Evolutionary conservation across 2,888 invertebrate species (phyloP).

Genomic region (Nomada ferruginata): DNA sequence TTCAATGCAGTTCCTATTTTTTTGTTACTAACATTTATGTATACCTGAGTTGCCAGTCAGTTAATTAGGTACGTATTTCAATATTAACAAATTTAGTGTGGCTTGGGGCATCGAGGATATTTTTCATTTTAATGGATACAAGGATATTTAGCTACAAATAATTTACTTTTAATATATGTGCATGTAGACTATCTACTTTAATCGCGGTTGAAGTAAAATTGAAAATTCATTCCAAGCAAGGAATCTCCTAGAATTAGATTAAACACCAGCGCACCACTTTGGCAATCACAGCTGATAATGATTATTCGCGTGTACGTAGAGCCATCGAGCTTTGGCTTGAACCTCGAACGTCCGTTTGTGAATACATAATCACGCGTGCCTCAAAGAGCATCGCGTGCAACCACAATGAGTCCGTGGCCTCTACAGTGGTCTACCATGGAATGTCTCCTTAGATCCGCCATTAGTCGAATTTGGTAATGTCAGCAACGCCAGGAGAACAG

Average conservation of each 20-base stretch:
- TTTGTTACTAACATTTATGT: no score
- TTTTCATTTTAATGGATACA: no score
- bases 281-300: not conserved
- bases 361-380: constrained; percentile 48
- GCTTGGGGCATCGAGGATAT: no score
- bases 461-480: constrained; percentile 13
- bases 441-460: constrained; percentile 51
- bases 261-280: not conserved
- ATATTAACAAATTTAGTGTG: no score
- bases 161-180: no score
- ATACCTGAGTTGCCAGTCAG: no score
- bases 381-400: constrained; percentile 52
- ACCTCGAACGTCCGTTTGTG: constrained; percentile 10
- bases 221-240: no score
- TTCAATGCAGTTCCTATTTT: no score
- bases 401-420: constrained; percentile 51
- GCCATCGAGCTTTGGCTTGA: not conserved
- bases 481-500: constrained; percentile 4
- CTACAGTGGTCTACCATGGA: constrained; percentile 50
- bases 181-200: no score
- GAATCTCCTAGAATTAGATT: not conserved
- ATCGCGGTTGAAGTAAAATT: no score
- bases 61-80: no score
- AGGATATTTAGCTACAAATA: no score
- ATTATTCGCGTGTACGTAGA: not conserved